Evolutionary conservation across 2,888 invertebrate species (phyloP).

Genomic region (Nomada fabriciana): DNA sequence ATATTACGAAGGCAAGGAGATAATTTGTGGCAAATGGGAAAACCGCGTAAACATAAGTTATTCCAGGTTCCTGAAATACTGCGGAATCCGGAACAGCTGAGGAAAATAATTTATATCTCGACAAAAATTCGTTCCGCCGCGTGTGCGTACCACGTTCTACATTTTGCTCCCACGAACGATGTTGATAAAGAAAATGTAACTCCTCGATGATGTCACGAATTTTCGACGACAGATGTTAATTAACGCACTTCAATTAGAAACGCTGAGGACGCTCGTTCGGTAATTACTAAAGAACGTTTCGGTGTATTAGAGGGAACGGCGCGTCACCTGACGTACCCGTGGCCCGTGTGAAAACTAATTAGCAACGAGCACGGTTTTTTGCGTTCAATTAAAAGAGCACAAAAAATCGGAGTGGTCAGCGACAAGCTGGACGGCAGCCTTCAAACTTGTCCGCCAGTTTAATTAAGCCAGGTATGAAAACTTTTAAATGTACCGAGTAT

Average conservation of each 20-base stretch:
- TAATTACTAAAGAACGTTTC: not conserved
- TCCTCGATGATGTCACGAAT: not conserved
- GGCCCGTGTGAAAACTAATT: slow-evolving; percentile 19
- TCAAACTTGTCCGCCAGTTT: slow-evolving; percentile 13
- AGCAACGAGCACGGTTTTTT: slow-evolving; percentile 9
- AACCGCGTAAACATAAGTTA: not conserved
- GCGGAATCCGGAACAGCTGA: not conserved
- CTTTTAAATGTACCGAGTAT: not conserved
- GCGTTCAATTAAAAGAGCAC: slow-evolving; percentile 17
- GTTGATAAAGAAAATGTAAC: not conserved
- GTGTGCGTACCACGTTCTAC: not conserved
- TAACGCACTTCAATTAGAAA: not conserved
- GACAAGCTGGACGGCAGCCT: not conserved
- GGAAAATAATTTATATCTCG: slow-evolving; percentile 18
- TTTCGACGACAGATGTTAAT: not conserved
- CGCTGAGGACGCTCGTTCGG: not conserved
- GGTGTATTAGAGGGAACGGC: not conserved
- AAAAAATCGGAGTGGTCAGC: not conserved
- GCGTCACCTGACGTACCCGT: not conserved
- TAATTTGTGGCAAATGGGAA: slow-evolving; percentile 12
- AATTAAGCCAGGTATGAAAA: slow-evolving; percentile 28
- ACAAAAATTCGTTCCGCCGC: slow-evolving; percentile 3
- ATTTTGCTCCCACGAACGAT: not conserved
- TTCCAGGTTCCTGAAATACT: not conserved
- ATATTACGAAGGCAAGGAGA: not conserved